Base-by-base conservation (phyloP, 2,113 vertebrate genomes). In the Brevimyrus niger region DNA sequence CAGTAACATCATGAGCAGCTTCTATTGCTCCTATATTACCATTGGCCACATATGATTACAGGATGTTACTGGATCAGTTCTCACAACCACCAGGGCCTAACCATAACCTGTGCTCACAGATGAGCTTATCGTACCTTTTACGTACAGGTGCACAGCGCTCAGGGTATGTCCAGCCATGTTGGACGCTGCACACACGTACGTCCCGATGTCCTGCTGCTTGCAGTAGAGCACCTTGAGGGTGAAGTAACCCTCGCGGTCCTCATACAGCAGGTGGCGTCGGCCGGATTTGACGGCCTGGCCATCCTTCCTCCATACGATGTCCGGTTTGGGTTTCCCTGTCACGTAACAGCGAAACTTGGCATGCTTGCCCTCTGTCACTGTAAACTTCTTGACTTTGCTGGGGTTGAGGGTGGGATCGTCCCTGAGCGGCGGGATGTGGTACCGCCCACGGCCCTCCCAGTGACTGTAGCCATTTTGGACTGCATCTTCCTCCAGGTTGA, bases 181-280 rank as follows among this genome's bases (percentile, higher is more conserved):
- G 91, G 97, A 99, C 0, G 98, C 98, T 0, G 96, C 97, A 85
- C 98, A 99, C 50, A 98, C 91, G 1, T 99, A 99, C 38, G 99
- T 96, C 1, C 98, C 98, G 0, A 96, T 94, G 89, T 99, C 98
- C 90, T 96, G 95, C 38, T 95, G 95, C 65, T 97, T 98, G 92
- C 98, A 98, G 95, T 99, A 99, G 89, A 99, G 96, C 89, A 99
- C 96, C 92, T 99, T 99, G 46, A 99, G 96, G 5, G 97, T 98
- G 92, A 98, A 99, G 95, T 98, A 98, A 0, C 98, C 98, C 51
- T 99, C 97, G 31, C 97, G 95, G 91, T 99, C 98, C 92, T 99
- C 98, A 0, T 98, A 99, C 92, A 98, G 91, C 17, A 98, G 95
- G 86, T 97, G 97, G 46, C 98, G 96, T 86, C 98, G 96, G 46